Base-by-base conservation (phyloP, 2,797 vertebrate species). In the Cetoscarus ocellatus region DNA sequence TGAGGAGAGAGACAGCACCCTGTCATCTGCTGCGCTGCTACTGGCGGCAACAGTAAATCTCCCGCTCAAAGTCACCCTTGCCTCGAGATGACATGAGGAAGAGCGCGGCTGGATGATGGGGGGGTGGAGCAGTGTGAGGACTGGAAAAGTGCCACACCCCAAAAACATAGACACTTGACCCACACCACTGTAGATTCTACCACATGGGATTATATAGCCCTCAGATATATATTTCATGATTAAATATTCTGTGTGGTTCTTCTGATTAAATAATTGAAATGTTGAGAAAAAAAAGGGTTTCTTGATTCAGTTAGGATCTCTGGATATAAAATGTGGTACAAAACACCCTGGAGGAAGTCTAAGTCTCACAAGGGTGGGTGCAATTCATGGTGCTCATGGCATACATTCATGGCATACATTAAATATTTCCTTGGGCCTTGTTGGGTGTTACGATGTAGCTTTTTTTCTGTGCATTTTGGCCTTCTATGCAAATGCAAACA, bases 11-110 rank as follows among this genome's bases (percentile, higher is more conserved):
- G 87, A 92, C 83, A 79, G 85, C 82, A 55, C 71, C 86, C 88
- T 89, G 90, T 92, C 89, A 91, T 91, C 86, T 70, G 68, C 49
- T 5, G 63, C 61, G 14, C 76, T 6, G 74, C 82, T 62, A 67
- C 75, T 39, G 68, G 83, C 63, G 65, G 58, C 77, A 58, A 76
- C 68, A 59, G 77, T 91, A 91, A 92, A 93, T 92, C 90, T 90
- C 77, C 75, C 9, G 47, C 77, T 91, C 88, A 89, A 78, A 87
- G 90, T 89, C 85, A 77, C 81, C 85, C 79, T 74, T 42, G 18
- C 50, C 62, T 68, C 13, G 11, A 75, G 64, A 67, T 61, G 61
- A 36, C 50, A 9, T 14, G 19, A 40, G 62, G 70, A 44, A 27
- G 50, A 39, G 13, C 53, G 64, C 9, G 36, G 36, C 45, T 43